Evolutionary conservation across 2,888 invertebrate species (phyloP).

Genomic region (Agriotes lineatus): DNA sequence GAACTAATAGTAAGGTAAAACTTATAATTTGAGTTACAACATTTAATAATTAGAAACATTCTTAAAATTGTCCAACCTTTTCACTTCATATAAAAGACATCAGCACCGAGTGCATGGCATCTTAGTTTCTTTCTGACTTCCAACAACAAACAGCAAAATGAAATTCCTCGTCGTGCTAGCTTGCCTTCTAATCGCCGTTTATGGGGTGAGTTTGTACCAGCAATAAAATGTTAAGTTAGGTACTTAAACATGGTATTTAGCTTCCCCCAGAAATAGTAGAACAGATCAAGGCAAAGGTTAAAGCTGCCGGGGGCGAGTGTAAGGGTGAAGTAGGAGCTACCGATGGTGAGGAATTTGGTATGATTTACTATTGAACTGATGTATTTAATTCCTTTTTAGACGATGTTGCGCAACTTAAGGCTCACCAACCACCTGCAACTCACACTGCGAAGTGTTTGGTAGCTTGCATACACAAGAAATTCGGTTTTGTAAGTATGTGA

Average conservation of each 20-base stretch:
- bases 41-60: no score
- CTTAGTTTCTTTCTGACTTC: no score
- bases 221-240: not conserved
- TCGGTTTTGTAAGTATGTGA: not conserved
- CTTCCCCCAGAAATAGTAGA: not conserved
- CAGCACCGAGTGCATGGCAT: no score
- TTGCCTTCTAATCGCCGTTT: not conserved
- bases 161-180: no score
- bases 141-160: no score
- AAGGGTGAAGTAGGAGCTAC: not conserved
- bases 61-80: no score
- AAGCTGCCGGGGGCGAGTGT: not conserved
- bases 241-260: not conserved
- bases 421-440: not conserved
- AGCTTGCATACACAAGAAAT: constrained; percentile 11
- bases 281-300: not conserved
- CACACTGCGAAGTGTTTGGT: constrained; percentile 5
- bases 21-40: no score
- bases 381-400: not conserved
- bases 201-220: not conserved
- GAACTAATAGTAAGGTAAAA: no score
- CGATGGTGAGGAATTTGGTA: no score
- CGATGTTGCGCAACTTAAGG: not conserved
- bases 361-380: no score
- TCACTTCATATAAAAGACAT: no score